Evolutionary conservation across 2,888 invertebrate species (phyloP).

Genomic region (Ophion costatus): DNA sequence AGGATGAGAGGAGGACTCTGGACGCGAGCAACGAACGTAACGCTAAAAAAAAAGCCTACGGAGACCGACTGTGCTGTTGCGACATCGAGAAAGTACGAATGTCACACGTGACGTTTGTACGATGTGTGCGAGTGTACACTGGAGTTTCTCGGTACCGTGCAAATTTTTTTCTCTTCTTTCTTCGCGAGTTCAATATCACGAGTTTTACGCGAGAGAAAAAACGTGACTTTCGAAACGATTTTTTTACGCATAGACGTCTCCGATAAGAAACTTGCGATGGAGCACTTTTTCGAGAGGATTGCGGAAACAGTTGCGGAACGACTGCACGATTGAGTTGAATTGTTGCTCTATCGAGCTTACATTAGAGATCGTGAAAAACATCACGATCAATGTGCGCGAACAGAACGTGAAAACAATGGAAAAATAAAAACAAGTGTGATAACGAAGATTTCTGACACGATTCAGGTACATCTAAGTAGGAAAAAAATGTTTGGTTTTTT

Average conservation of each 20-base stretch:
- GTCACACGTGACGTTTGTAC: conserved; percentile 28
- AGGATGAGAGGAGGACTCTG: conserved; percentile 33
- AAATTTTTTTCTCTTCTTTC: neutral
- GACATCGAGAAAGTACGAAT: conserved; percentile 38
- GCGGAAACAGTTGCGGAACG: neutral
- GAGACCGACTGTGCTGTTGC: conserved; percentile 27
- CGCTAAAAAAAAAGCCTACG: conserved; percentile 33
- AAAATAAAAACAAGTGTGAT: no score
- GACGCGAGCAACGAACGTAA: conserved; percentile 61
- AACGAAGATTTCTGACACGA: no score
- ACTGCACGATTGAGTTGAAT: no score
- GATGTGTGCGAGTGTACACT: neutral
- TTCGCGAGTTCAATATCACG: neutral
- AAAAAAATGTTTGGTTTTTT: no score
- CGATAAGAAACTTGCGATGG: no score
- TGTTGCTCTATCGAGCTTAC: no score
- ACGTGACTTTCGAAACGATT: neutral
- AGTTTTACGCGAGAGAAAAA: neutral
- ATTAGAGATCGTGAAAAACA: no score
- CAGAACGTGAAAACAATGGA: no score
- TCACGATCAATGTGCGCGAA: no score
- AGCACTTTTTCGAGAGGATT: neutral
- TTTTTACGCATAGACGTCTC: neutral
- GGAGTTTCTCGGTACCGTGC: conserved; percentile 1
- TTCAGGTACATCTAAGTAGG: no score